A percentile compares a stretch with the other conserved stretches of the same genome.
These are phyloP conservation scores for Sebastiscus tertius DNA, from an alignment of 2,797 vertebrate genomes.

Conservation along the genomic window DNA sequence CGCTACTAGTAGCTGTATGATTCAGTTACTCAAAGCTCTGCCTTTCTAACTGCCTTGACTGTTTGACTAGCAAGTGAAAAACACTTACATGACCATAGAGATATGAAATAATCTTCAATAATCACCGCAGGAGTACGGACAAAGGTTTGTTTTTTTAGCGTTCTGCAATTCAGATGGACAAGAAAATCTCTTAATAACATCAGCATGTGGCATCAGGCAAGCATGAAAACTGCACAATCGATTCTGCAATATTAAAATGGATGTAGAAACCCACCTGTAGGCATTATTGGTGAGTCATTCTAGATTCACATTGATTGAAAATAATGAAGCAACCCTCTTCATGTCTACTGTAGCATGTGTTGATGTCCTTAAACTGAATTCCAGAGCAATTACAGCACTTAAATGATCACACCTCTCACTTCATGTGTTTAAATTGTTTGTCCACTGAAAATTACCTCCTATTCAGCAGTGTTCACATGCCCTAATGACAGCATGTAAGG, in stretches of 20 bases:
- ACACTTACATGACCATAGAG: not conserved
- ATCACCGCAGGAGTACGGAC: not conserved
- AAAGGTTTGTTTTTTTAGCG: not conserved
- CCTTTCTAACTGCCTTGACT: not conserved
- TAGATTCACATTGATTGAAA: not conserved
- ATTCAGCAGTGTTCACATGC: not conserved
- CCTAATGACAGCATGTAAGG: conserved; percentile 10
- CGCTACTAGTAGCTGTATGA: not conserved
- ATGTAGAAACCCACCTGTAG: not conserved
- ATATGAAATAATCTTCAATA: not conserved
- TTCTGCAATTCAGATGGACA: not conserved
- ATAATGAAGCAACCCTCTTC: not conserved
- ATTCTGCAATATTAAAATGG: not conserved
- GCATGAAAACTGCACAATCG: not conserved
- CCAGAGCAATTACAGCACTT: not conserved
- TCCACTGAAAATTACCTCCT: conserved; percentile 14
- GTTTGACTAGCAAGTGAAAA: not conserved
- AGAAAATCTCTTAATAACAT: not conserved
- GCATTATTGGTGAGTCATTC: not conserved
- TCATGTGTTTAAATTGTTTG: conserved; percentile 5
- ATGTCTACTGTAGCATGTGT: not conserved
- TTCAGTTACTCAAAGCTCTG: not conserved
- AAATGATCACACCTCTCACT: not conserved
- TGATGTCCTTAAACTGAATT: not conserved
- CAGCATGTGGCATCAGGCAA: not conserved